phyloP scores from a whole-genome alignment of 2,113 vertebrate genomes.

The Phaetusa simplex region DNA sequence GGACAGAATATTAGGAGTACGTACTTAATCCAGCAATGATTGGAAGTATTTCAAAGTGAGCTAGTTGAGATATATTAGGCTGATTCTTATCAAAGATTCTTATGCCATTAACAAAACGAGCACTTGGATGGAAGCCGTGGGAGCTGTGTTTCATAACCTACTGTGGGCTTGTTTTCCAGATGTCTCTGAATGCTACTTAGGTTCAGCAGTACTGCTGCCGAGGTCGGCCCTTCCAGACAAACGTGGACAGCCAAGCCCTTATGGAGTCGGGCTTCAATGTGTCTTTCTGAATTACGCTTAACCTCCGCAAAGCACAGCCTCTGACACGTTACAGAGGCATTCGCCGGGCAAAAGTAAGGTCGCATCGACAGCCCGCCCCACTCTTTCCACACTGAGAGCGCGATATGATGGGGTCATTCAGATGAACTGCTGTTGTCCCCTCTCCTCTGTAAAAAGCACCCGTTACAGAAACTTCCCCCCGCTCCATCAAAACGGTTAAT shows the following conservation, averaged over 20 bases:
- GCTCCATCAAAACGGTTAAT: not conserved
- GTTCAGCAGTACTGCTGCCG: not conserved
- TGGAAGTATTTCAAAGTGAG: not conserved
- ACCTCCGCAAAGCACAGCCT: not conserved
- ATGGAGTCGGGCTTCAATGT: not conserved
- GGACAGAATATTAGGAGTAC: not conserved
- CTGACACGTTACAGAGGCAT: not conserved
- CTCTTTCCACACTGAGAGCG: not conserved
- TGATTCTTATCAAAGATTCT: constrained; percentile 14
- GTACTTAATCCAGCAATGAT: not conserved
- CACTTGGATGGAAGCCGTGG: not conserved
- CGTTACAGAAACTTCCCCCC: not conserved
- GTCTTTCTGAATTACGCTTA: not conserved
- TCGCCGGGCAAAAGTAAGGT: not conserved
- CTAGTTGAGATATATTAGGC: not conserved
- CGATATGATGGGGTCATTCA: not conserved
- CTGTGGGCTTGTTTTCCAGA: constrained; percentile 23
- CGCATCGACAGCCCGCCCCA: not conserved
- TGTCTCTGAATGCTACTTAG: not conserved
- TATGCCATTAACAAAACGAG: not conserved
- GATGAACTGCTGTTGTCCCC: not conserved
- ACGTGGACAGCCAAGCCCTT: not conserved
- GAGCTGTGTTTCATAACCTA: constrained; percentile 47
- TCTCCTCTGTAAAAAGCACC: not conserved
- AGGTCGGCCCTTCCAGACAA: not conserved